Base-by-base conservation (phyloP, 2,113 vertebrate species). In the Prunella himalayana region DNA sequence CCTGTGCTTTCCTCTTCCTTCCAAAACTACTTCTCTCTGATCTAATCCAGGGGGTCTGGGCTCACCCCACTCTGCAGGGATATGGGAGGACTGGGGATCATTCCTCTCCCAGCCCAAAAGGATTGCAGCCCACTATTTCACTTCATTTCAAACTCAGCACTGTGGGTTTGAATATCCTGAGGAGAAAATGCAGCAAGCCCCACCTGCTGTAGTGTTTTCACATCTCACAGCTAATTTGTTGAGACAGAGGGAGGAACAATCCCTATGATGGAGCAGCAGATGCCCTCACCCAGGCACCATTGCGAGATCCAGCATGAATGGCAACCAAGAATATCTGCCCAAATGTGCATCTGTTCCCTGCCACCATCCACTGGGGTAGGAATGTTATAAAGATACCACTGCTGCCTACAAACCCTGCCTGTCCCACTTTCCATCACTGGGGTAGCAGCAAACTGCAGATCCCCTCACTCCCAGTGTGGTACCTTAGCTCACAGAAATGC, bases 1-100 rank as follows among this genome's bases (percentile, higher is more conserved):
- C 71, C 37, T 86, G 63, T 30, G 71, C 39, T 92, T 79, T 94
- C 68, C 17, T 95, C 42, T 86, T 86, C 45, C 47, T 95, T 86
- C 65, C 86, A 91, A 82, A 95, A 94, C 64, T 82, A 73, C 50
- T 82, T 42, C 42, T 88, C 79, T 88, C 79, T 86, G 92, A 83
- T 90, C 79, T 86, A 90, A 83, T 50, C 71, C 33, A 39, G 68
- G 27, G 57, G 54, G 16, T 88, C 75, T 88, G 63, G 63, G 82
- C 71, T 90, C 35, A 80, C 37, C 70, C 75, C 7, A 28, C 35
- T 70, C 75, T 23, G 35, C 30, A 88, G 47, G 56, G 49, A 79
- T 50, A 88, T 31, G 42, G 22, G 50, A 88, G 51, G 41, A 90
- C 31, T 49, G 25, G 18, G 30, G 42, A 70, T 80, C 50, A 24